These are phyloP conservation scores for Stegophylla sp. DNA, from an alignment of 2,888 invertebrate species.

Conservation along the genomic window DNA sequence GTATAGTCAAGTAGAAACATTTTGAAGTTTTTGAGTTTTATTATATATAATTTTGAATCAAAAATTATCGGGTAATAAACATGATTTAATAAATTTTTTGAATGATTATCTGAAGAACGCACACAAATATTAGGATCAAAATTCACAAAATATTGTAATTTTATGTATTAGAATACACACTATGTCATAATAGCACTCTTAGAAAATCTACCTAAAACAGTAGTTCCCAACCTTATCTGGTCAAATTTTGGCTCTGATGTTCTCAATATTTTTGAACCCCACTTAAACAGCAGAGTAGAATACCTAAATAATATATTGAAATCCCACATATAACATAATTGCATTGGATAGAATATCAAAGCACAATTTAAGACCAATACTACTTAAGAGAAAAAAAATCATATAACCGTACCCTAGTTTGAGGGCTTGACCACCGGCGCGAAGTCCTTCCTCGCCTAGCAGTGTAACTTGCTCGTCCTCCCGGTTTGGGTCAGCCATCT, in stretches of 20 bases:
- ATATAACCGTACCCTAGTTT: constrained; percentile 83
- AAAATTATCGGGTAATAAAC: background rate
- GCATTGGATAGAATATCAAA: constrained; percentile 50
- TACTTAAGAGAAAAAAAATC: constrained; percentile 38
- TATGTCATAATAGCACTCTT: constrained; percentile 16
- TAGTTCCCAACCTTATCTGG: constrained; percentile 55
- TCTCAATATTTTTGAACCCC: constrained; percentile 55
- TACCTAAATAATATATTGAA: constrained; percentile 53
- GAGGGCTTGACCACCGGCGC: constrained; percentile 94
- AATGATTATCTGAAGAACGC: constrained; percentile 1
- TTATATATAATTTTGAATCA: too few relatives aligned
- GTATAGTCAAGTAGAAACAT: too few relatives aligned
- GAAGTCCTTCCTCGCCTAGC: constrained; percentile 93
- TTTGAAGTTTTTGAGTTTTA: too few relatives aligned
- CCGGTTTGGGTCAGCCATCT: constrained; percentile 96
- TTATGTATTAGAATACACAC: constrained; percentile 35
- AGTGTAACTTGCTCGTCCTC: constrained; percentile 96
- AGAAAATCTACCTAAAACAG: constrained; percentile 57
- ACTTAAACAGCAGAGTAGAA: constrained; percentile 49
- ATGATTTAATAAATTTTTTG: background rate
- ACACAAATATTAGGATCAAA: constrained; percentile 14
- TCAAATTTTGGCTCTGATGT: constrained; percentile 49
- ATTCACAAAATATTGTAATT: constrained; percentile 20
- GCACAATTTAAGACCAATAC: constrained; percentile 52
- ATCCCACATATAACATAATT: constrained; percentile 44